Evolutionary conservation across 1,140 invertebrate genomes (phyloP).

Genomic region (Sycophaga agraensis): DNA sequence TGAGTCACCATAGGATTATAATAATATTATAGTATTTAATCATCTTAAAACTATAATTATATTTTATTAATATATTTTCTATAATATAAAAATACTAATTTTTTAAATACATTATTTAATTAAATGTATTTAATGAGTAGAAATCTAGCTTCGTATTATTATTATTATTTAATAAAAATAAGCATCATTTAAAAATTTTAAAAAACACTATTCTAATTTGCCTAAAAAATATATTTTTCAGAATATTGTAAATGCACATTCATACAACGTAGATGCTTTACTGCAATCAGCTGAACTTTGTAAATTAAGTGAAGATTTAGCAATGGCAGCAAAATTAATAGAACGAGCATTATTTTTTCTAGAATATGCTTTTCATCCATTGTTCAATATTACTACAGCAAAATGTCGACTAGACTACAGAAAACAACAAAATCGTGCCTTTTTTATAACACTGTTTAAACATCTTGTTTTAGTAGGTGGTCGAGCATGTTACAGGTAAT

Average conservation of each 20-base stretch:
- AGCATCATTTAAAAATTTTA: too few relatives aligned
- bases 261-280: conserved; percentile 83
- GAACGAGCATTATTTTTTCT: conserved; percentile 76
- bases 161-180: too few relatives aligned
- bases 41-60: too few relatives aligned
- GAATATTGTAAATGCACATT: conserved; percentile 73
- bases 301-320: conserved; percentile 76
- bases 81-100: too few relatives aligned
- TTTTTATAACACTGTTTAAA: conserved; percentile 84
- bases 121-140: too few relatives aligned
- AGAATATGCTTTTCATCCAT: conserved; percentile 78
- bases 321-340: conserved; percentile 77
- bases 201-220: too few relatives aligned
- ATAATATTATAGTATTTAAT: too few relatives aligned
- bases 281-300: conserved; percentile 84
- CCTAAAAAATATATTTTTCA: conserved; percentile 44
- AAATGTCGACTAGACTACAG: conserved; percentile 79
- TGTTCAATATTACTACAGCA: conserved; percentile 76
- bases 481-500: conserved; percentile 69
- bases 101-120: too few relatives aligned
- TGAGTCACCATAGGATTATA: too few relatives aligned
- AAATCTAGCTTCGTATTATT: too few relatives aligned
- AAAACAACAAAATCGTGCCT: conserved; percentile 80
- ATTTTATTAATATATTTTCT: too few relatives aligned
- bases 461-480: conserved; percentile 80